Percentiles rank a stretch among this genome's conserved stretches.
phyloP scores from a whole-genome alignment of 2,113 vertebrate genomes.

The Orientallactaga bullata region DNA sequence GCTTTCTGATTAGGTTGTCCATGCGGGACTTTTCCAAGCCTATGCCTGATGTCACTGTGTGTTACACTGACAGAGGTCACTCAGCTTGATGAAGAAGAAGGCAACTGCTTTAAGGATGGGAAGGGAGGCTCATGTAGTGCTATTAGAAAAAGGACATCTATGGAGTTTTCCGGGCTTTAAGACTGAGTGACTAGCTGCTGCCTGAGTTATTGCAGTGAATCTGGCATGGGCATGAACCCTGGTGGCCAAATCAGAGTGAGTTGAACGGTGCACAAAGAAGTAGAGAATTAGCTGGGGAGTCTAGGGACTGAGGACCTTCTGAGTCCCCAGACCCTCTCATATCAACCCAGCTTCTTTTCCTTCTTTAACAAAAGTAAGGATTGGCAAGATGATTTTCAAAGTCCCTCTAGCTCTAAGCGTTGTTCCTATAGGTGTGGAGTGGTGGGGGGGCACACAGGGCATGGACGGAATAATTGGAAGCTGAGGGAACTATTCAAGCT shows the following conservation, averaged over 20 bases:
- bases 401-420: constrained; percentile 1
- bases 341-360: not conserved
- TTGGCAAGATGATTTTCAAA: constrained; percentile 47
- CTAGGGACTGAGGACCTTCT: not conserved
- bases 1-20: not conserved
- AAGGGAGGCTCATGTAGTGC: constrained; percentile 22
- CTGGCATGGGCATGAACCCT: not conserved
- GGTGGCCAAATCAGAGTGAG: not conserved
- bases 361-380: constrained; percentile 30
- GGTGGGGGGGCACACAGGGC: not conserved
- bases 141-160: not conserved
- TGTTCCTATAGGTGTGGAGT: not conserved
- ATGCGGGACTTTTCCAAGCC: not conserved
- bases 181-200: constrained; percentile 33
- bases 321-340: not conserved
- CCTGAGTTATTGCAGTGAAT: not conserved
- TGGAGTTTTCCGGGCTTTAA: constrained; percentile 9
- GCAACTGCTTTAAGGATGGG: not conserved
- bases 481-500: not conserved
- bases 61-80: not conserved
- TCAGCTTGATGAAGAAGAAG: not conserved
- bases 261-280: not conserved
- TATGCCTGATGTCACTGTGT: not conserved
- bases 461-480: not conserved
- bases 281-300: not conserved